Evolutionary conservation across 2,113 vertebrate species (phyloP).

Genomic region (Ictidomys tridecemlineatus): DNA sequence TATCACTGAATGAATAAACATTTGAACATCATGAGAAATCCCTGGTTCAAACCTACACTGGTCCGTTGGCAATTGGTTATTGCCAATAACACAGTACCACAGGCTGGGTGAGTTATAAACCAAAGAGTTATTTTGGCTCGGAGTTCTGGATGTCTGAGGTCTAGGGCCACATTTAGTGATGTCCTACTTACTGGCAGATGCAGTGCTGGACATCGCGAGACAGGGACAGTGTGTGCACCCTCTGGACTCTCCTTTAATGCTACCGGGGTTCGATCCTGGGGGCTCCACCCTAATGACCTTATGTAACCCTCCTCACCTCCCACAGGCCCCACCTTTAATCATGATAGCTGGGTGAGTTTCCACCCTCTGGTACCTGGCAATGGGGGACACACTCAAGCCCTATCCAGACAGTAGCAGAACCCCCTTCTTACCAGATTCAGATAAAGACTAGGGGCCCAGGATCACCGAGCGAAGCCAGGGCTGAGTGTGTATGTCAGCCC

Average conservation of each 20-base stretch:
- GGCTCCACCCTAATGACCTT: neutral
- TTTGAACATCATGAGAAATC: neutral
- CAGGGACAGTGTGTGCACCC: neutral
- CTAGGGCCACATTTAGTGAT: neutral
- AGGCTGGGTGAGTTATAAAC: neutral
- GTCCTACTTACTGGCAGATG: neutral
- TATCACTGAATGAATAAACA: neutral
- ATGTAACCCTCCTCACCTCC: neutral
- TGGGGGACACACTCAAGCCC: neutral
- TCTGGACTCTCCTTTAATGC: neutral
- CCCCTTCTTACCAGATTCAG: neutral
- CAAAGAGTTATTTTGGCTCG: neutral
- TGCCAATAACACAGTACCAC: neutral
- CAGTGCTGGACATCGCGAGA: neutral
- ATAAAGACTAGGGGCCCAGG: neutral
- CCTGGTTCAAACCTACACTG: neutral
- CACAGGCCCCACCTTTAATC: neutral
- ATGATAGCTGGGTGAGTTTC: neutral
- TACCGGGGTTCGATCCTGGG: neutral
- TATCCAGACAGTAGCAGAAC: neutral
- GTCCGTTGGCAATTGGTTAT: neutral
- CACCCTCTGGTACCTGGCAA: neutral
- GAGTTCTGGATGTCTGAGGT: neutral
- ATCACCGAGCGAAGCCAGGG: neutral
- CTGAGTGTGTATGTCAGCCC: accelerated